Evolutionary conservation across 2,113 vertebrate species (phyloP), one percentile per base, ranked within the genome.

Genomic region (Nothocercus nigrocapillus): DNA sequence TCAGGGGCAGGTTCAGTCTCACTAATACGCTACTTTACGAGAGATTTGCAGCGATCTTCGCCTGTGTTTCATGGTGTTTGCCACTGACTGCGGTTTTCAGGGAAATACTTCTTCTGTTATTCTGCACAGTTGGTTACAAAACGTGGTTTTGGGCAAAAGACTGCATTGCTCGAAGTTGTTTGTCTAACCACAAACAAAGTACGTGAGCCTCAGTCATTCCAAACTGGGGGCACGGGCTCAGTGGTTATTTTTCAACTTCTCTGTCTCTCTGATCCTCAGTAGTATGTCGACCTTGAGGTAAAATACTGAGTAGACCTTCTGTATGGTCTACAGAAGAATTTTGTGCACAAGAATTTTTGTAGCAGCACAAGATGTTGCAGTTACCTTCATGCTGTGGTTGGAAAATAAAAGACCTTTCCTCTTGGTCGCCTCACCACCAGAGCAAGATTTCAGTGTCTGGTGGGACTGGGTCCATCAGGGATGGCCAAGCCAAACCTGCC

Each of bases 11-110:
- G 24, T 68, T 76, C 2, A 2, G 15, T 47, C 34, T 53, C 80
- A 85, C 32, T n/a, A 36, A 8, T 59, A 4, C 4, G 4, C 10
- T 25, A 28, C 24, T 45, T 21, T 7, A 22, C 28, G 24, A 80
- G 75, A 80, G 12, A 40, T 69, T 89, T 63, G 36, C 45, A 1
- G 1, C 22, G 54, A 17, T 64, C 3, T 2, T 45, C 21, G 25
- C 7, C 3, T 1, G 2, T 3, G 13, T 56, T 25, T 47, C 1
- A 2, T 17, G 28, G 38, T 27, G 10, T 70, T 75, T 81, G 64
- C 45, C 12, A 3, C 14, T 44, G 28, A 17, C 34, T 24, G 11
- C 32, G 64, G 0, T 14, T 66, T 77, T 38, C 0, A 1, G 27
- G 12, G 24, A 34, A 63, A 14, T 25, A 15, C 16, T 76, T 7